Evolutionary conservation across 2,888 invertebrate genomes (phyloP), one percentile per base, ranked within the genome.

Genomic region (Hetaerina titia): DNA sequence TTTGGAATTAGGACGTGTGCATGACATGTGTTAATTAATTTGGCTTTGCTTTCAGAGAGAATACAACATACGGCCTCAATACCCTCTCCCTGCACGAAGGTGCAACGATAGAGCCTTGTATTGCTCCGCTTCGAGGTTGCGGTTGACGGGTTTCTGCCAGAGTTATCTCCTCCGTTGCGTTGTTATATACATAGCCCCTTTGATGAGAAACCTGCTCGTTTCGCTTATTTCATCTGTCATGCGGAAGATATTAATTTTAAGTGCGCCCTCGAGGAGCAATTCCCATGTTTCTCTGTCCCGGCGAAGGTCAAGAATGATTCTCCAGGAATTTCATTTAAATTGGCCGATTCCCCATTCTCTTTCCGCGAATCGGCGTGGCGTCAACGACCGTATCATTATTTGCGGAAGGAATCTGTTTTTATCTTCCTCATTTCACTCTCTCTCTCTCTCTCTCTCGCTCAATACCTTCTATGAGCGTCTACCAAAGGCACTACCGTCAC

Each of bases 201-300:
- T 31, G 25, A 31, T 6, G 81, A 31, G 13, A 13, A 81, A 15
- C 81, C 13, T n/a, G 81, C 31, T 81, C 31, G 9, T 81, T 81
- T 81, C 31, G 81, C 31, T 81, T 81, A 31, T 81, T 31, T 31
- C 81, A 31, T 81, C 81, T 81, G 81, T 81, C 31, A 81, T 81
- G 81, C 81, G 81, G 81, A 81, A 81, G 81, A 81, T 81, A 13
- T 81, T 81, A 81, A 25, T 81, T 11, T 31, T 6, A 31, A 31
- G 81, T 22, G 31, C 31, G 81, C 81, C 1, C 5, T 25, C 81
- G 22, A 81, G 31, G 31, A 81, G 31, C 9, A 25, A 81, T 81
- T 81, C 81, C 1, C 31, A 31, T 11, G 81, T 31, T 31, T 25
- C 81, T 31, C 81, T 11, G 25, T 81, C 31, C 81, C 17, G 60